These are phyloP conservation scores for Electrona antarctica DNA, from an alignment of 2,113 vertebrate species.

Conservation along the genomic window DNA sequence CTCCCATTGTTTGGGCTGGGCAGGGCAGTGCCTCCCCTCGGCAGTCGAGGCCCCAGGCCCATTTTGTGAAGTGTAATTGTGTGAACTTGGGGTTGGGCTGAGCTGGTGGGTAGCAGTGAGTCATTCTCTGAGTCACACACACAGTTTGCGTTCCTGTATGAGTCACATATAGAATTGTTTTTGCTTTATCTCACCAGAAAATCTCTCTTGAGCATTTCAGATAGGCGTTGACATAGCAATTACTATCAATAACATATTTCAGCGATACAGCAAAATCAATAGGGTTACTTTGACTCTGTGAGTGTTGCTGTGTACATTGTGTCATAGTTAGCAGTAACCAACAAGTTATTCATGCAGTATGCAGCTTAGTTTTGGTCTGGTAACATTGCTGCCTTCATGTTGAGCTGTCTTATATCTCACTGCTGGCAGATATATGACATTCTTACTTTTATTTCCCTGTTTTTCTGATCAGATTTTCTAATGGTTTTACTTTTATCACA, in stretches of 20 bases:
- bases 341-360: neutral
- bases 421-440: conserved; percentile 12
- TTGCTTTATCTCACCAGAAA: conserved; percentile 75
- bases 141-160: conserved; percentile 78
- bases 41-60: conserved; percentile 55
- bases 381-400: too few species aligned
- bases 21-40: conserved; percentile 59
- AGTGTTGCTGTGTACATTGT: neutral
- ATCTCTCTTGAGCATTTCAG: conserved; percentile 33
- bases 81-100: conserved; percentile 46
- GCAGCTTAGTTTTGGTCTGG: neutral
- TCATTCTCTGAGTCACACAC: conserved; percentile 79
- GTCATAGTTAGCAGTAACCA: neutral
- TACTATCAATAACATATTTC: conserved; percentile 18
- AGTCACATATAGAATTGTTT: conserved; percentile 78
- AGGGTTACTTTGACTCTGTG: neutral
- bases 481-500: conserved; percentile 1
- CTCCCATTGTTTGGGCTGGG: conserved; percentile 57
- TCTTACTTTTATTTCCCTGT: neutral
- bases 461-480: neutral
- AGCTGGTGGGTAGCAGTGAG: conserved; percentile 77
- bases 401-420: neutral
- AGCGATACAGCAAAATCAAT: neutral
- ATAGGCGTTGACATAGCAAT: conserved; percentile 45
- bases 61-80: conserved; percentile 53